phyloP scores from a whole-genome alignment of 2,888 invertebrate species.

The Cataglyphis cursor region DNA sequence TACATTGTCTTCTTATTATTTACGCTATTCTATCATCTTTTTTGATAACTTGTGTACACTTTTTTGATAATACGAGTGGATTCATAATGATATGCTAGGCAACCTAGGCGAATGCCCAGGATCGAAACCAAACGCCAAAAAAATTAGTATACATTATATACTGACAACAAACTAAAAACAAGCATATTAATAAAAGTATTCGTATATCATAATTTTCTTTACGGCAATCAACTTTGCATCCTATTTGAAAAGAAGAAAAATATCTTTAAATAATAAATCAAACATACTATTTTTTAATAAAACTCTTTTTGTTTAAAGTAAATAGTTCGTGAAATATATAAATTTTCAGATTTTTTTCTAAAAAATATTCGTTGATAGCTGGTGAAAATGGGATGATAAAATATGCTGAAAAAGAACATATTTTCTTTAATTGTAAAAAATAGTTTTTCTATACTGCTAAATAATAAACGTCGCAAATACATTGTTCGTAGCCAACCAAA shows the following conservation, averaged over 20 bases:
- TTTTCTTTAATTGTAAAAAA: conserved; percentile 14
- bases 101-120: conserved; percentile 33
- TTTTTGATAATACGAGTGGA: conserved; percentile 23
- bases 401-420: background rate
- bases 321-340: background rate
- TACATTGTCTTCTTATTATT: conserved; percentile 32
- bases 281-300: background rate
- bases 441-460: background rate
- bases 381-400: conserved; percentile 11
- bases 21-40: conserved; percentile 30
- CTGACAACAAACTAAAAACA: conserved; percentile 15
- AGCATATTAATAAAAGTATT: conserved; percentile 35
- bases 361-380: background rate
- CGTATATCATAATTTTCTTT: conserved; percentile 27
- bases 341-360: background rate
- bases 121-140: conserved; percentile 11
- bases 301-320: background rate
- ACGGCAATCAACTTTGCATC: background rate
- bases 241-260: background rate
- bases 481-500: background rate
- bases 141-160: conserved; percentile 1
- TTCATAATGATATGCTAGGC: conserved; percentile 40
- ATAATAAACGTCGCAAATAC: conserved; percentile 4
- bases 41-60: conserved; percentile 12
- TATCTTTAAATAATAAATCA: background rate